Conservation (phyloP, 2,888 invertebrate genomes). For the Melinaea marsaeus region DNA sequence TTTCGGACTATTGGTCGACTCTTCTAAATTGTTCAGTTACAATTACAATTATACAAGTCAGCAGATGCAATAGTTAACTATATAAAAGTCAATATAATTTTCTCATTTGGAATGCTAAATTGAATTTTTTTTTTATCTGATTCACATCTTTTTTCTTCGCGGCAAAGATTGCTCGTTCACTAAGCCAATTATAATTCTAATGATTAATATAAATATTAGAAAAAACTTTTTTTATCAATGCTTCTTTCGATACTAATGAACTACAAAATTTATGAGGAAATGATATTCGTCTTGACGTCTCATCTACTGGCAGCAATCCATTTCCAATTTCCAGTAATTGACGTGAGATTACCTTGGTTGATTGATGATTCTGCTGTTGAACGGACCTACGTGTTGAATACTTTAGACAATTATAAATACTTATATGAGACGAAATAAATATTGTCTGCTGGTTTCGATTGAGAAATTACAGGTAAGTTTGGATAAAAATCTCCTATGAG, state of each 20-base stretch:
- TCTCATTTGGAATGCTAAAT: too few species aligned
- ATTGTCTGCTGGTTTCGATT: slow-evolving; percentile 1
- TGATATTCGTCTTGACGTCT: slow-evolving; percentile 4
- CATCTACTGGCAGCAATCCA: not conserved
- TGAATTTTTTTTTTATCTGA: too few species aligned
- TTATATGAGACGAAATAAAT: not conserved
- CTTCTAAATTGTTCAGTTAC: too few species aligned
- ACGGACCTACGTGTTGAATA: not conserved
- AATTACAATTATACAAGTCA: too few species aligned
- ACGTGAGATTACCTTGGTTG: not conserved
- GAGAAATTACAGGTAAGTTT: slow-evolving; percentile 5
- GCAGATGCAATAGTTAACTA: too few species aligned
- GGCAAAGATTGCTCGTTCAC: not conserved
- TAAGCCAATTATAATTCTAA: not conserved
- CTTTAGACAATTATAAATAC: not conserved
- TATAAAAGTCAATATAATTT: too few species aligned
- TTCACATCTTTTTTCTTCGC: too few species aligned
- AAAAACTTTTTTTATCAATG: not conserved
- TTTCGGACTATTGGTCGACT: too few species aligned
- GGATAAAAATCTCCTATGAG: not conserved
- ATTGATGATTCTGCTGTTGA: not conserved
- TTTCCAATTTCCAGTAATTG: not conserved
- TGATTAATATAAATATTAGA: not conserved
- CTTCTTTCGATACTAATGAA: not conserved
- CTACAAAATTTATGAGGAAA: slow-evolving; percentile 1